phyloP scores from a whole-genome alignment of 2,888 invertebrate genomes.

The Diarsia rubi region DNA sequence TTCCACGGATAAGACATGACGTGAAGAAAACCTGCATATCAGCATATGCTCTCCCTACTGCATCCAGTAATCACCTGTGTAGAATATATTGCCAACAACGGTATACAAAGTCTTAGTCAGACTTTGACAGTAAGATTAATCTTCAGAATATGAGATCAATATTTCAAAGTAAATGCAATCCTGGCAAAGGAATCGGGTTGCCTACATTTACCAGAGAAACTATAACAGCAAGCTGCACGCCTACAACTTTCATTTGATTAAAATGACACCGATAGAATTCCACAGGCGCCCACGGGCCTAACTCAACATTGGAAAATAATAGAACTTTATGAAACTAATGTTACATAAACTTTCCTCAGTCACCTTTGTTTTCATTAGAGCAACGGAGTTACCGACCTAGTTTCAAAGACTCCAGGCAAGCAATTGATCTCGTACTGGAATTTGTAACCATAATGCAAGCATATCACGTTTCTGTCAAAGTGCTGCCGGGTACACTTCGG shows the following conservation, averaged over 20 bases:
- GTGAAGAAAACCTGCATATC: not conserved
- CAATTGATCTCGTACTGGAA: conserved; percentile 38
- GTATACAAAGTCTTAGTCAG: not conserved
- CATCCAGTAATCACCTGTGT: not conserved
- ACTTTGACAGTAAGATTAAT: not conserved
- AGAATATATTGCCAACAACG: not conserved
- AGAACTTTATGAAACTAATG: conserved; percentile 29
- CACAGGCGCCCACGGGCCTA: conserved; percentile 6
- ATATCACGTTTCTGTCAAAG: conserved; percentile 32
- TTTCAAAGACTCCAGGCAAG: conserved; percentile 24
- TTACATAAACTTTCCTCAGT: conserved; percentile 22
- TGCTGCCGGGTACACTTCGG: conserved; percentile 7
- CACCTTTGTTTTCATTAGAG: conserved; percentile 47
- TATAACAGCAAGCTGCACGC: not conserved
- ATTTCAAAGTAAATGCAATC: not conserved
- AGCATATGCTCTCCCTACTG: not conserved
- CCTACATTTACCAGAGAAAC: not conserved
- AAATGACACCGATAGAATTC: conserved; percentile 11
- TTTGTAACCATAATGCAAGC: conserved; percentile 46
- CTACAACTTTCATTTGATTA: conserved; percentile 6
- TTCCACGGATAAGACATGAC: not conserved
- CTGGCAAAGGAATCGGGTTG: not conserved
- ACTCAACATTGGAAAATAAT: conserved; percentile 21
- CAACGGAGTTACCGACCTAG: conserved; percentile 28
- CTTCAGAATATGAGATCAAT: not conserved